Base-by-base conservation (phyloP, 1,140 invertebrate genomes). In the Psilanteris sp. region DNA sequence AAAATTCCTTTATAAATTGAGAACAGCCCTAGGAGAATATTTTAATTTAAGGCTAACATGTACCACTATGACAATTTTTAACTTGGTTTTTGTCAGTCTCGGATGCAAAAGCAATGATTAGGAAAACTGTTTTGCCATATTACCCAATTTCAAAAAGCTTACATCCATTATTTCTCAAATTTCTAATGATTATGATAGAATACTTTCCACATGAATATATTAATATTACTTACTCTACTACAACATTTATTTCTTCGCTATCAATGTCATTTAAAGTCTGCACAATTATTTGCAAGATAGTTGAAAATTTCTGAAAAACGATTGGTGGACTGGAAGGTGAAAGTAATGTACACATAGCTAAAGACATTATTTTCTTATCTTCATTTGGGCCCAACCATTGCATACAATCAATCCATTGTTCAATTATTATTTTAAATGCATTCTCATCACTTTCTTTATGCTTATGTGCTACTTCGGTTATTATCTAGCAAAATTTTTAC, bases 221-320 rank as follows among this genome's bases (percentile, higher is more conserved):
- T 32, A 2, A 13, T 32, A 4, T 36, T 34, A 55, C 92, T 93
- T 89, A 95, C 93, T 94, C 93, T 29, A 92, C 84, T 77, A 90
- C 90, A 75, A 83, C 84, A 8, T 92, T 92, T 67, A 89, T 91
- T n/a, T 95, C 93, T 77, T 95, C 93, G 37, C 89, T 90, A 79
- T 91, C 92, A 37, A 98, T 92, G 83, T 98, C 96, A 87, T 96
- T 95, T 27, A 98, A 86, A 3, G 94, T 92, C 88, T 97, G 94
- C 16, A 94, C 91, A 76, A 97, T 92, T 78, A 93, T 91, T 32
- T 93, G 89, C 73, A 97, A 90, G 34, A 97, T 94, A 9, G 90
- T 90, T 39, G 92, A 91, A 85, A 96, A 94, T 52, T 93, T 90
- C 79, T 94, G 91, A 22, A 94, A 86, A 34, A 96, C 91, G 3